Evolutionary conservation across 2,888 invertebrate genomes (phyloP).

Genomic region (Orthonychiurus folsomi): DNA sequence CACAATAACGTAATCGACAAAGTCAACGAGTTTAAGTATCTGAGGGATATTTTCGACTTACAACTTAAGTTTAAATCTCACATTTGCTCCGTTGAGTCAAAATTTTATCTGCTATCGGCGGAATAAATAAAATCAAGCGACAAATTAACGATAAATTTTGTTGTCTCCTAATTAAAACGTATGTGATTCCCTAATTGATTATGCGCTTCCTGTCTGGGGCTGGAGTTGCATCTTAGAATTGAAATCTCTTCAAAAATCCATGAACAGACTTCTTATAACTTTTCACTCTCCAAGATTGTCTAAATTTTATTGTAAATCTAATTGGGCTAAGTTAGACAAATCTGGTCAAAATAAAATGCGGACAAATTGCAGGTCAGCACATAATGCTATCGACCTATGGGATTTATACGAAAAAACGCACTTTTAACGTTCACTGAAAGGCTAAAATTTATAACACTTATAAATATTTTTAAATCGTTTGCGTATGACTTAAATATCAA

Average conservation of each 20-base stretch:
- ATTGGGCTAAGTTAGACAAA: not conserved
- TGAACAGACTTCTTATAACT: not conserved
- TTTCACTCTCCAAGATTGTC: not conserved
- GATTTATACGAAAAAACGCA: not conserved
- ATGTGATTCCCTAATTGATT: no score
- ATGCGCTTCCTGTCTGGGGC: slow-evolving; percentile 14
- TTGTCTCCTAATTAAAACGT: no score
- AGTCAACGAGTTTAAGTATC: no score
- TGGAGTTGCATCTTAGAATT: not conserved
- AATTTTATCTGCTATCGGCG: no score
- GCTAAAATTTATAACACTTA: not conserved
- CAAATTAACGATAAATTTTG: no score
- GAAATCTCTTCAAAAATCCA: not conserved
- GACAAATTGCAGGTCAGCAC: not conserved
- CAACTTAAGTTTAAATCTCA: no score
- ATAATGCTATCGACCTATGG: not conserved
- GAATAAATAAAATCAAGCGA: no score
- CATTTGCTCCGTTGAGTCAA: no score
- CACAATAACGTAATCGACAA: no score
- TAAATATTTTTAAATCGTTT: not conserved
- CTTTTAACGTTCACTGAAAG: not conserved
- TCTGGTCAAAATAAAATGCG: not conserved
- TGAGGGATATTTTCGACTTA: no score
- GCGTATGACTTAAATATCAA: not conserved
- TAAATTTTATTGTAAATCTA: not conserved